Percentiles rank a stretch among this genome's conserved stretches.
phyloP scores from a whole-genome alignment of 2,113 vertebrate species.

The Casuarius casuarius region DNA sequence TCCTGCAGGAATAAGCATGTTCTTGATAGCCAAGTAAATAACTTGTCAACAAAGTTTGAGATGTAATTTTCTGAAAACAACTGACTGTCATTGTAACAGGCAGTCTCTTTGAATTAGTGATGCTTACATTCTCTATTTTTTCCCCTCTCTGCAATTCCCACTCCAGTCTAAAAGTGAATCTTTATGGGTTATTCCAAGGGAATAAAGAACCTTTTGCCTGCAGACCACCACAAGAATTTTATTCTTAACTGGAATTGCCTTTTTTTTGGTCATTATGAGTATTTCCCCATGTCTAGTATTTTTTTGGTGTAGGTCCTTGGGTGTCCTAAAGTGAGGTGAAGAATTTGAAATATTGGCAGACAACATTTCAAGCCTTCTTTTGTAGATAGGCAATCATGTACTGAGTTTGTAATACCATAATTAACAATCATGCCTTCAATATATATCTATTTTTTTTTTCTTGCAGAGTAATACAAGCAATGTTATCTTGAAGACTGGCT shows the following conservation, averaged over 20 bases:
- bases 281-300: background rate
- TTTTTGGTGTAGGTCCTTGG: background rate
- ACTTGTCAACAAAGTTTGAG: background rate
- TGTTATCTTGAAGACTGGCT: conserved; percentile 94
- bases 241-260: background rate
- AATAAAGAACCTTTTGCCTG: background rate
- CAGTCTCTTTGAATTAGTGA: background rate
- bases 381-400: background rate
- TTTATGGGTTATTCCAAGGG: background rate
- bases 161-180: background rate
- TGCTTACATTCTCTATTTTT: background rate
- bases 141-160: background rate
- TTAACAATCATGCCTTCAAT: background rate
- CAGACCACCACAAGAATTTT: background rate
- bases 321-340: background rate
- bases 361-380: background rate
- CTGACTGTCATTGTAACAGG: background rate
- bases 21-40: background rate
- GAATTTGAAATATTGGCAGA: background rate
- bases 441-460: background rate
- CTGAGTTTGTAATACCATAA: background rate
- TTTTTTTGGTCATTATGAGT: background rate
- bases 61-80: background rate
- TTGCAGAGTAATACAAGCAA: conserved; percentile 88
- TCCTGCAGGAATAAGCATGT: background rate